These are phyloP conservation scores for Leucoraja ocellata DNA, from an alignment of 2,797 vertebrate species.

Conservation along the genomic window DNA sequence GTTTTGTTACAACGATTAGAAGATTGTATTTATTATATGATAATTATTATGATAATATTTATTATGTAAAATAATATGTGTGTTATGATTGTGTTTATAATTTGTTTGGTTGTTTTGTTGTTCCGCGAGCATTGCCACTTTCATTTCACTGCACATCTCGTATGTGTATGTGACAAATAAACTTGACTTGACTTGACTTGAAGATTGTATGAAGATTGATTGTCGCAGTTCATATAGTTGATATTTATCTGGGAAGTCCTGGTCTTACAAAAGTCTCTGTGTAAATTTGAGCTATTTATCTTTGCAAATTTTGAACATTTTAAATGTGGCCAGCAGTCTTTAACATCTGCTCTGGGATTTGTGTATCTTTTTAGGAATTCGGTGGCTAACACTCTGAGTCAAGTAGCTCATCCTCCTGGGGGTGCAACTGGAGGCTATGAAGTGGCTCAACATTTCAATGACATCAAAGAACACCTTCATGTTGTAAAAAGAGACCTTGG, in stretches of 20 bases:
- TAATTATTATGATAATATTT: too few relatives aligned
- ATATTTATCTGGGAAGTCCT: neutral
- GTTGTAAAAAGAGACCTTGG: conserved; percentile 80
- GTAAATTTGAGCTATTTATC: neutral
- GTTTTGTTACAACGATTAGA: neutral
- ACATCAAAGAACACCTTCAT: conserved; percentile 94
- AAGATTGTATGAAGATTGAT: neutral
- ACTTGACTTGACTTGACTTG: too few relatives aligned
- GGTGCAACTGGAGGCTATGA: conserved; percentile 69
- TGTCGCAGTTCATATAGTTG: neutral
- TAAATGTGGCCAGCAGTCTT: neutral
- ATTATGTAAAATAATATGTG: too few relatives aligned
- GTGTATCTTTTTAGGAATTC: conserved; percentile 65
- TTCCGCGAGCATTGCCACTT: too few relatives aligned
- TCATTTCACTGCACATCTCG: too few relatives aligned
- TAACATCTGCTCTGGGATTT: neutral
- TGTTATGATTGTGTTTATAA: too few relatives aligned
- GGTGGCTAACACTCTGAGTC: conserved; percentile 67
- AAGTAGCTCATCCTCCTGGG: conserved; percentile 65
- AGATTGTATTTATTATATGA: too few relatives aligned
- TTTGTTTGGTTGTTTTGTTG: too few relatives aligned
- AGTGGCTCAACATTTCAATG: conserved; percentile 85
- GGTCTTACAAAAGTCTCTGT: neutral
- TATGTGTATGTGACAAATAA: too few relatives aligned
- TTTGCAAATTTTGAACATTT: neutral